Conservation (phyloP, 64 coral and sea anemone genomes). For the Montipora foliosa region DNA sequence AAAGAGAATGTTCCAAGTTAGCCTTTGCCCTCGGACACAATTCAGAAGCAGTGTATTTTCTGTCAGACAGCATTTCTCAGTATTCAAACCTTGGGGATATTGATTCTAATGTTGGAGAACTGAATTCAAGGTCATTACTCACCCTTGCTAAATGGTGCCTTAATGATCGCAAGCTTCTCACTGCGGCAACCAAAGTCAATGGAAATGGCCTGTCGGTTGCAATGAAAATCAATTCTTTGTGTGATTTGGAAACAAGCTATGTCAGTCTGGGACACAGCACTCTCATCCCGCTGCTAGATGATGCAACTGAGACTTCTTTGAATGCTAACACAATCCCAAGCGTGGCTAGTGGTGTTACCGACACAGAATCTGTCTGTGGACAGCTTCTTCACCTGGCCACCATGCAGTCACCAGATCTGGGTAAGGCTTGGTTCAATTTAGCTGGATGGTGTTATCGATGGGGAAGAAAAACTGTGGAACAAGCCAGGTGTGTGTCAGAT, state of each 20-base stretch:
- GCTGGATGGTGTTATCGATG: constrained; percentile 96
- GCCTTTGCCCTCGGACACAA: constrained; percentile 73
- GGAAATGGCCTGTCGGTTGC: constrained; percentile 69
- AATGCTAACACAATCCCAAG: constrained; percentile 54
- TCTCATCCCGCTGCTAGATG: constrained; percentile 34
- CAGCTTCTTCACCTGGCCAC: constrained; percentile 87
- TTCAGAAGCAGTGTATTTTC: constrained; percentile 79
- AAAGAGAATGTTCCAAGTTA: constrained; percentile 93
- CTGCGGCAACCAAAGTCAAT: constrained; percentile 73
- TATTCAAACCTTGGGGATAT: constrained; percentile 82
- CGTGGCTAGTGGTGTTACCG: constrained; percentile 76
- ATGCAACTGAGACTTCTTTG: constrained; percentile 7
- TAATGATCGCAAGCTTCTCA: constrained; percentile 87
- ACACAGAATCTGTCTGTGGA: constrained; percentile 91
- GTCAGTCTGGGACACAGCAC: constrained; percentile 80
- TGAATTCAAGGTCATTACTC: constrained; percentile 88
- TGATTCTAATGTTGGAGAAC: constrained; percentile 61
- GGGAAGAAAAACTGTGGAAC: constrained; percentile 98
- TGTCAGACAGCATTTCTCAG: constrained; percentile 77
- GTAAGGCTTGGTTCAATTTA: constrained; percentile 94
- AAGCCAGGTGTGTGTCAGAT: constrained; percentile 77
- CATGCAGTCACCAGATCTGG: constrained; percentile 87
- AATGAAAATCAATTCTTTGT: constrained; percentile 82
- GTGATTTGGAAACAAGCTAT: constrained; percentile 83
- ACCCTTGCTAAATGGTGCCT: constrained; percentile 90